Percentiles rank a stretch among this genome's conserved stretches.
phyloP scores from a whole-genome alignment of 2,797 vertebrate genomes.

The Cryptoblepharus egeriae region DNA sequence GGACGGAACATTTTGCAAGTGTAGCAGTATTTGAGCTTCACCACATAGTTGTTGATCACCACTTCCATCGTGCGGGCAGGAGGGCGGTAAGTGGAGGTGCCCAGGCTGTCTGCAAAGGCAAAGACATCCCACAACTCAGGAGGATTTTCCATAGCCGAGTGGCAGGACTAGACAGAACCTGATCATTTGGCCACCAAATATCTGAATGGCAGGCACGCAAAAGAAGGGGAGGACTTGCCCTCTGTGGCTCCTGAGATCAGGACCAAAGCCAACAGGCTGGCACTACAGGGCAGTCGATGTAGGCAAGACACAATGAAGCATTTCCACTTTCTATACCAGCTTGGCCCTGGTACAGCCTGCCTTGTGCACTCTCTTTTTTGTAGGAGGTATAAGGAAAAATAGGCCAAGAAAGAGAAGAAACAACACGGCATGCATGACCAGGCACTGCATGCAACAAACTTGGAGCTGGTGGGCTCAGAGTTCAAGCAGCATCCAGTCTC shows the following conservation, averaged over 20 bases:
- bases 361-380: too few relatives aligned
- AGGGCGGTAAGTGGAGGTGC: slow-evolving; percentile 89
- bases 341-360: too few relatives aligned
- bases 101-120: slow-evolving; percentile 86
- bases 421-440: not conserved
- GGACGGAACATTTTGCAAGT: slow-evolving; percentile 98
- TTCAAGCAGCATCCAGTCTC: not conserved
- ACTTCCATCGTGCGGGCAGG: slow-evolving; percentile 95
- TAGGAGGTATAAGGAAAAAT: too few relatives aligned
- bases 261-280: too few relatives aligned
- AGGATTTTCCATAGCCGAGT: not conserved
- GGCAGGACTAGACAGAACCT: not conserved
- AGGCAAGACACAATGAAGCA: too few relatives aligned
- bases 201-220: too few relatives aligned
- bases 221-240: not conserved
- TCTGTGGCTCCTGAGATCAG: too few relatives aligned
- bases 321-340: too few relatives aligned
- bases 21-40: slow-evolving; percentile 98
- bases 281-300: too few relatives aligned
- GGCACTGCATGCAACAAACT: not conserved
- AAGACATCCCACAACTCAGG: not conserved
- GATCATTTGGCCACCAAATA: not conserved
- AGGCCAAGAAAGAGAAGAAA: not conserved
- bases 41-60: slow-evolving; percentile 92
- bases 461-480: not conserved